These are phyloP conservation scores for Clistopyga incitator DNA, from an alignment of 2,888 invertebrate genomes.

Conservation along the genomic window DNA sequence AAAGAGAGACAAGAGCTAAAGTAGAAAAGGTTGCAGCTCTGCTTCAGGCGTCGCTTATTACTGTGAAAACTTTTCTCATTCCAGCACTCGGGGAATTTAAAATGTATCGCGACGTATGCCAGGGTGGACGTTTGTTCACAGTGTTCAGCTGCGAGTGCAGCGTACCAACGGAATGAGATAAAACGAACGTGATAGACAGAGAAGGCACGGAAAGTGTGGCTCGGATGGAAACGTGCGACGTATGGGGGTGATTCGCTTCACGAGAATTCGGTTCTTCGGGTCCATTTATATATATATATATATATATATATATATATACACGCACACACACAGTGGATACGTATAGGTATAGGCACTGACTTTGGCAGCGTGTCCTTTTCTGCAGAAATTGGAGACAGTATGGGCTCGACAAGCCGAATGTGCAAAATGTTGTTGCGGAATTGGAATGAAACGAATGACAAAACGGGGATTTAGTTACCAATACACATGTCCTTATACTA, in stretches of 20 bases:
- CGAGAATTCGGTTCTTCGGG: slow-evolving; percentile 37
- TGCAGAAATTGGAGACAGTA: slow-evolving; percentile 18
- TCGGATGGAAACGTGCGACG: slow-evolving; percentile 23
- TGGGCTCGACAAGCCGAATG: slow-evolving; percentile 36
- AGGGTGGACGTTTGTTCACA: slow-evolving; percentile 49
- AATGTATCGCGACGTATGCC: slow-evolving; percentile 69
- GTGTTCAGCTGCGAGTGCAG: slow-evolving; percentile 44
- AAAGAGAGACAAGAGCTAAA: slow-evolving; percentile 41
- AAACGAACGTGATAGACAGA: slow-evolving; percentile 35
- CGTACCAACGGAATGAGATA: slow-evolving; percentile 38
- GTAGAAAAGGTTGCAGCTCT: slow-evolving; percentile 53
- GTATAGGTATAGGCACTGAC: slow-evolving; percentile 24
- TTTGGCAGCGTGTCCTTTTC: slow-evolving; percentile 34
- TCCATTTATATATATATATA: slow-evolving; percentile 9
- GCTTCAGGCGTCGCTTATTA: slow-evolving; percentile 75
- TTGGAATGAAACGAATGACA: slow-evolving; percentile 63
- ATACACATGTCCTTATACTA: neutral
- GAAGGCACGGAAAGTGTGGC: slow-evolving; percentile 31
- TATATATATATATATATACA: slow-evolving; percentile 5
- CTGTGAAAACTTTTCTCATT: slow-evolving; percentile 81
- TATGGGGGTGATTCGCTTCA: slow-evolving; percentile 22
- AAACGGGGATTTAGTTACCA: slow-evolving; percentile 61
- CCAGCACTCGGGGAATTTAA: slow-evolving; percentile 71
- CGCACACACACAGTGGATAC: neutral
- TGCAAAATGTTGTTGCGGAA: slow-evolving; percentile 47